phyloP scores from a whole-genome alignment of 2,888 invertebrate genomes.

The Steinernema carpocapsae region DNA sequence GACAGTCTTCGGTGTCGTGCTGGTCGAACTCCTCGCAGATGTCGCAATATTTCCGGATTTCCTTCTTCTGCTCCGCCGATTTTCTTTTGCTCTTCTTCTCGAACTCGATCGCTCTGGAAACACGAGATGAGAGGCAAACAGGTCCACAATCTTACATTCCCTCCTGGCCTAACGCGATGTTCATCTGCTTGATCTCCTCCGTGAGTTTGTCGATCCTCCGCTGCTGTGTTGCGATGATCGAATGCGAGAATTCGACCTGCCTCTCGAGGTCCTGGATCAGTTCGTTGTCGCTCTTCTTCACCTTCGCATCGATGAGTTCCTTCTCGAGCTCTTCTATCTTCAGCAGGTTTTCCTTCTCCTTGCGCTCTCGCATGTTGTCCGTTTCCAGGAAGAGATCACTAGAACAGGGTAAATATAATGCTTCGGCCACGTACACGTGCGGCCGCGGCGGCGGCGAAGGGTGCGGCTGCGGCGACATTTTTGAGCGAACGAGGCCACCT shows the following conservation, averaged over 20 bases:
- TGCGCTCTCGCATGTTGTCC: slow-evolving; percentile 17
- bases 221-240: slow-evolving; percentile 94
- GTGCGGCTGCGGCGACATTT: no score
- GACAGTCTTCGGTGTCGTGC: slow-evolving; percentile 97
- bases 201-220: slow-evolving; percentile 85
- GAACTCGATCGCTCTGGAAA: not conserved
- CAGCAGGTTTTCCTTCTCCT: not conserved
- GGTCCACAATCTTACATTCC: not conserved
- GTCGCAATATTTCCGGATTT: slow-evolving; percentile 91
- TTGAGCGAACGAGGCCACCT: no score
- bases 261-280: slow-evolving; percentile 20
- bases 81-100: slow-evolving; percentile 16
- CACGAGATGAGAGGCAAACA: no score
- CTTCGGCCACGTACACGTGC: no score
- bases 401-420: no score
- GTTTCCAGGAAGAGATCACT: slow-evolving; percentile 17
- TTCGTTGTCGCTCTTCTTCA: slow-evolving; percentile 30
- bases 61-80: slow-evolving; percentile 57
- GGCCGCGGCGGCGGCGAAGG: no score
- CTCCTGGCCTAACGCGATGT: slow-evolving; percentile 35
- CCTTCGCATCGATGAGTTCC: slow-evolving; percentile 32
- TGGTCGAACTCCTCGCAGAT: slow-evolving; percentile 94
- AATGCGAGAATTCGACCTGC: slow-evolving; percentile 82
- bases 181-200: slow-evolving; percentile 78
- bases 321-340: slow-evolving; percentile 27